phyloP scores from a whole-genome alignment of 2,113 vertebrate genomes.

The Emberiza fucata region DNA sequence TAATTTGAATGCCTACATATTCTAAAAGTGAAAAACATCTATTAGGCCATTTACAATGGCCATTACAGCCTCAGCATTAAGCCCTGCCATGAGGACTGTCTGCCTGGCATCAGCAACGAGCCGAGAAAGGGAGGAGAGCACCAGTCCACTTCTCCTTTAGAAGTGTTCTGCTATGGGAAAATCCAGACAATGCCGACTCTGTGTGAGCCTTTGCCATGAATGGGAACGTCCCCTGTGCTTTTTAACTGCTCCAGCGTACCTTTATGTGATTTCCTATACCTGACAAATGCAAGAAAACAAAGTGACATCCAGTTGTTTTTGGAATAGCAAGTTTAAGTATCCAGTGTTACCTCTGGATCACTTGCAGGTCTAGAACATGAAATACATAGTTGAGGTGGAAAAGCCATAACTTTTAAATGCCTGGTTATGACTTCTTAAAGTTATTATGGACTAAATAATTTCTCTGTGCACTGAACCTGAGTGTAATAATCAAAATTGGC shows the following conservation, averaged over 20 bases:
- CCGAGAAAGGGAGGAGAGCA: neutral
- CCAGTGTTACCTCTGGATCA: neutral
- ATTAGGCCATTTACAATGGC: neutral
- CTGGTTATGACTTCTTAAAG: constrained; percentile 66
- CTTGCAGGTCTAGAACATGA: neutral
- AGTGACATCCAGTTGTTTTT: neutral
- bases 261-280: neutral
- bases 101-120: neutral
- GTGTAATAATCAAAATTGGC: constrained; percentile 72
- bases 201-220: neutral
- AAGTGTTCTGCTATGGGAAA: neutral
- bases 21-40: neutral
- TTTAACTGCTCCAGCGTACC: neutral
- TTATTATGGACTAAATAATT: constrained; percentile 65
- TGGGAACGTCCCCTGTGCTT: neutral
- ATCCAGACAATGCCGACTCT: neutral
- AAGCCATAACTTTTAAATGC: constrained; percentile 45
- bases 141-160: neutral
- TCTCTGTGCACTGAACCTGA: constrained; percentile 28
- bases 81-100: neutral
- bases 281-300: neutral
- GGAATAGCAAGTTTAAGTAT: neutral
- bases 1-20: neutral
- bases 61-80: neutral
- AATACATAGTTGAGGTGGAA: neutral